phyloP scores from a whole-genome alignment of 2,797 vertebrate species.

The Centroberyx gerrardi region DNA sequence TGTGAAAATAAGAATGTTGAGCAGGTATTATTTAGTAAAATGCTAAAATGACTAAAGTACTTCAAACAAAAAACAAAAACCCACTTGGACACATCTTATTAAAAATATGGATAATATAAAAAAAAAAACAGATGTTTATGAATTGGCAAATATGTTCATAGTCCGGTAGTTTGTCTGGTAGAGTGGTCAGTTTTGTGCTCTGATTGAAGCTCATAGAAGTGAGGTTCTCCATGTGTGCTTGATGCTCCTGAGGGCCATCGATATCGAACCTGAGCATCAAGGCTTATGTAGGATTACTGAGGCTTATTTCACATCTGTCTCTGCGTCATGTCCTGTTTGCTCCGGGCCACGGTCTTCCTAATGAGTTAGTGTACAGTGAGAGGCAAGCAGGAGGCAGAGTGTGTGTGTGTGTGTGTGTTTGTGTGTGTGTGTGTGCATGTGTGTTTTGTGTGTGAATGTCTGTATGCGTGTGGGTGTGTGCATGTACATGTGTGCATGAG shows the following conservation, averaged over 20 bases:
- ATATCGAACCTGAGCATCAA: constrained; percentile 19
- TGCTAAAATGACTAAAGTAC: no score
- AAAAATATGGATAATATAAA: no score
- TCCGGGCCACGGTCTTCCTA: constrained; percentile 45
- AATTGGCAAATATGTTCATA: neutral
- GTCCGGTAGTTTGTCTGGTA: neutral
- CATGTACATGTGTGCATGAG: constrained; percentile 6
- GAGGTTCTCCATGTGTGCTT: neutral
- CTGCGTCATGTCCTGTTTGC: constrained; percentile 45
- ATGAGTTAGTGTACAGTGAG: constrained; percentile 45
- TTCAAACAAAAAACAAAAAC: no score
- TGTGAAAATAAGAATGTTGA: no score
- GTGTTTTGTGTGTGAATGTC: neutral
- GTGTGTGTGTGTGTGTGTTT: neutral
- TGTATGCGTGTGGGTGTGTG: constrained; percentile 9
- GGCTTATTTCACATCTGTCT: constrained; percentile 37
- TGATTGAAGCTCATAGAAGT: neutral
- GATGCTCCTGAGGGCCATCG: constrained; percentile 11
- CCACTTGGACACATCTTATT: no score
- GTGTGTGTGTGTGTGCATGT: neutral
- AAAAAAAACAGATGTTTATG: neutral
- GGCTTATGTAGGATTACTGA: constrained; percentile 32
- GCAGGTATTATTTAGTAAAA: no score
- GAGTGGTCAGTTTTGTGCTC: neutral
- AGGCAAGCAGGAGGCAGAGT: constrained; percentile 3